Evolutionary conservation across 2,797 vertebrate species (phyloP).

Genomic region (Cercopithecus petaurista): DNA sequence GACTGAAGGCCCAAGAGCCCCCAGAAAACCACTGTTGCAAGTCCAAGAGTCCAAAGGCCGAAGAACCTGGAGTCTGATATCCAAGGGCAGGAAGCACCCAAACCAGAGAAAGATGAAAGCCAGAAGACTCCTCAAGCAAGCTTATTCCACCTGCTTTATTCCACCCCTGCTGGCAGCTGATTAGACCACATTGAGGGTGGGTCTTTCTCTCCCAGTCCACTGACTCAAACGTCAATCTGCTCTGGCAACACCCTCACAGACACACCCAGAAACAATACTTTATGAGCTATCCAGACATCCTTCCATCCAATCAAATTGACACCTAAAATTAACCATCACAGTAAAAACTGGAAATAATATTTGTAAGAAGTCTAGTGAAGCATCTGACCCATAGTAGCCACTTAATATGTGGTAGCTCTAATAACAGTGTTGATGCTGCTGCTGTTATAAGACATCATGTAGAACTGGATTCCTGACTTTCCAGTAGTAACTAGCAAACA

Average conservation of each 20-base stretch:
- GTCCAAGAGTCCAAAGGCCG: neutral
- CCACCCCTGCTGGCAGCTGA: no score
- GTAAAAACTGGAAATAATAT: neutral
- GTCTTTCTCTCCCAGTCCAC: neutral
- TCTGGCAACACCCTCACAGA: neutral
- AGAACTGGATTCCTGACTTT: neutral
- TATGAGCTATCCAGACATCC: neutral
- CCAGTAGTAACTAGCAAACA: neutral
- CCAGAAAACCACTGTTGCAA: neutral
- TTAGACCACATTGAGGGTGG: neutral
- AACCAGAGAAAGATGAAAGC: neutral
- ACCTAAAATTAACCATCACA: neutral
- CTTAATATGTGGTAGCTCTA: neutral
- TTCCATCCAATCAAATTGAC: neutral
- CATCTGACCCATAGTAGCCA: neutral
- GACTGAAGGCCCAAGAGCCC: accelerated
- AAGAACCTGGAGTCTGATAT: neutral
- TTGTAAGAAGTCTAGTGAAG: neutral
- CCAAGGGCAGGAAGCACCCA: neutral
- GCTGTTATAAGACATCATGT: neutral
- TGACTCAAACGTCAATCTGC: neutral
- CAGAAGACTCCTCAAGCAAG: neutral
- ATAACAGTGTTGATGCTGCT: no score
- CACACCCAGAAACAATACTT: neutral
- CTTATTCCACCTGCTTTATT: neutral